phyloP scores from a whole-genome alignment of 2,888 invertebrate genomes.

The Stenodema calcarata region DNA sequence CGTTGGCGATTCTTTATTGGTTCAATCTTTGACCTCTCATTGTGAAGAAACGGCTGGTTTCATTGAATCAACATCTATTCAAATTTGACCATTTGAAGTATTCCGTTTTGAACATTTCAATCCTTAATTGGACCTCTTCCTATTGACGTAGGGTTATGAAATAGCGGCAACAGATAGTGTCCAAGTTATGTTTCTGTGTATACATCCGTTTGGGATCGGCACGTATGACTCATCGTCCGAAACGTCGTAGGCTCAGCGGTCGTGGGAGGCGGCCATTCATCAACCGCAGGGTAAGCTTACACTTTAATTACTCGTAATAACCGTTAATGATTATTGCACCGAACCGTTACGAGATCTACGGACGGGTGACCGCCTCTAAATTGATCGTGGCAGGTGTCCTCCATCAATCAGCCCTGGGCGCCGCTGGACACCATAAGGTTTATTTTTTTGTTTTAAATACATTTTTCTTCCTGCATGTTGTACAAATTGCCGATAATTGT shows the following conservation, averaged over 20 bases:
- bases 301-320: constrained; percentile 27
- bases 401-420: constrained; percentile 25
- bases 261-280: constrained; percentile 14
- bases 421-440: neutral
- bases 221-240: neutral
- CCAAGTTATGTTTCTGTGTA: no score
- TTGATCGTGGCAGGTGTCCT: constrained; percentile 26
- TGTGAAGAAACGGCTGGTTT: no score
- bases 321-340: constrained; percentile 23
- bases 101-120: no score
- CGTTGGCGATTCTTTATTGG: no score
- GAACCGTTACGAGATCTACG: constrained; percentile 14
- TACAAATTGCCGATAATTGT: constrained; percentile 35
- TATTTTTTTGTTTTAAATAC: neutral
- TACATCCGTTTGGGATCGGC: no score
- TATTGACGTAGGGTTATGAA: no score
- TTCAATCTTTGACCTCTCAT: no score
- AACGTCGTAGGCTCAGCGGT: neutral
- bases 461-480: neutral
- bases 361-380: neutral
- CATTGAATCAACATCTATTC: no score
- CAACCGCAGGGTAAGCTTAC: neutral
- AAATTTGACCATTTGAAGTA: no score
- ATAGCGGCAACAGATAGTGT: no score
- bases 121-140: no score